These are phyloP conservation scores for Bovichtus diacanthus DNA, from an alignment of 2,797 vertebrate species.

Conservation along the genomic window DNA sequence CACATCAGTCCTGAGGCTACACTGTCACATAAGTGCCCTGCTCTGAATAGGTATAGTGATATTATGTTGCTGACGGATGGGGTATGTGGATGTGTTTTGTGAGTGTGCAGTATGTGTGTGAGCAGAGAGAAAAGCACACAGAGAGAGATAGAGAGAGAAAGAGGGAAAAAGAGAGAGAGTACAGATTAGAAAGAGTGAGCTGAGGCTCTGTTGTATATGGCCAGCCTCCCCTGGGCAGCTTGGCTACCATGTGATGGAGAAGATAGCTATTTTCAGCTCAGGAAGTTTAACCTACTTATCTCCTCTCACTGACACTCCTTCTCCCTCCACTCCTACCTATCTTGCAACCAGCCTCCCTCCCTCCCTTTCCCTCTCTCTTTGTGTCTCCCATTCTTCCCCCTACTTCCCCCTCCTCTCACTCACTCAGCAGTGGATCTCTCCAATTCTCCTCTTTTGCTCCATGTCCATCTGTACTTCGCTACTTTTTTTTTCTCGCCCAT, in stretches of 20 bases:
- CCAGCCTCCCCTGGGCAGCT: conserved; percentile 78
- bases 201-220: conserved; percentile 65
- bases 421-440: conserved; percentile 20
- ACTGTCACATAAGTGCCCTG: conserved; percentile 43
- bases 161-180: conserved; percentile 6
- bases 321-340: conserved; percentile 57
- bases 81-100: conserved; percentile 18
- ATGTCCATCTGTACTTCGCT: neutral
- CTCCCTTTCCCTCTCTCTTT: neutral
- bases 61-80: conserved; percentile 14
- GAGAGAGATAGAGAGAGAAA: neutral
- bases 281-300: conserved; percentile 88
- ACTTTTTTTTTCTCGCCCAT: neutral
- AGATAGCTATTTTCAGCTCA: conserved; percentile 84
- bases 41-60: conserved; percentile 44
- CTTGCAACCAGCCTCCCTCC: conserved; percentile 14
- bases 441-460: neutral
- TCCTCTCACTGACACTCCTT: conserved; percentile 66
- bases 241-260: conserved; percentile 80
- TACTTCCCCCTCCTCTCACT: conserved; percentile 13
- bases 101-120: conserved; percentile 14
- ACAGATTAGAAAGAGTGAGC: conserved; percentile 71
- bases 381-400: conserved; percentile 15
- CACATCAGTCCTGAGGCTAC: conserved; percentile 20
- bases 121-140: conserved; percentile 26